Conservation (phyloP, 2,797 vertebrate genomes). For the Coreius guichenoti region DNA sequence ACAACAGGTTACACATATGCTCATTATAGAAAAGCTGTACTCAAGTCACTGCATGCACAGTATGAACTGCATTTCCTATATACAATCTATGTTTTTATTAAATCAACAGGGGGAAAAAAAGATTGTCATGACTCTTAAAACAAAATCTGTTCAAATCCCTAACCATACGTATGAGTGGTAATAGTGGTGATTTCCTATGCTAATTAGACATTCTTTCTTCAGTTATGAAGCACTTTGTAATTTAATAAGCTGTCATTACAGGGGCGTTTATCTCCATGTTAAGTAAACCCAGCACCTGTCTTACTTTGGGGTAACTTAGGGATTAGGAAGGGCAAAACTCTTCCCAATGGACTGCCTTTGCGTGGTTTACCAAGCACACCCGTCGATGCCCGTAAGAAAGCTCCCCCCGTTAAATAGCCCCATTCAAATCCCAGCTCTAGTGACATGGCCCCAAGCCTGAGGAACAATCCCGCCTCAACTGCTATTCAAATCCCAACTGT, state of each 20-base stretch:
- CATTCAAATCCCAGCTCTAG: conserved; percentile 67
- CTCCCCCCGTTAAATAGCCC: conserved; percentile 60
- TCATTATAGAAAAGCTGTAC: background rate
- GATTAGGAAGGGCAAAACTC: conserved; percentile 4
- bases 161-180: background rate
- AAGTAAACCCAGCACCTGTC: conserved; percentile 18
- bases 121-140: background rate
- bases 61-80: background rate
- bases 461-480: conserved; percentile 71
- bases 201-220: background rate
- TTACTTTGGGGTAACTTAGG: background rate
- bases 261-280: background rate
- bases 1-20: background rate
- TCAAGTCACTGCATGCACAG: background rate
- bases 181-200: background rate
- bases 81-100: background rate
- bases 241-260: conserved; percentile 27
- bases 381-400: conserved; percentile 42
- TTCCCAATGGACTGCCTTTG: conserved; percentile 5
- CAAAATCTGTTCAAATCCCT: background rate
- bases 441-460: conserved; percentile 72
- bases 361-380: conserved; percentile 46
- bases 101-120: background rate
- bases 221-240: conserved; percentile 2
- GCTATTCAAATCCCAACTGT: conserved; percentile 74